Percentiles rank a stretch among this genome's conserved stretches.
Conservation (phyloP, 1,140 invertebrate species). For the Maniola jurtina region DNA sequence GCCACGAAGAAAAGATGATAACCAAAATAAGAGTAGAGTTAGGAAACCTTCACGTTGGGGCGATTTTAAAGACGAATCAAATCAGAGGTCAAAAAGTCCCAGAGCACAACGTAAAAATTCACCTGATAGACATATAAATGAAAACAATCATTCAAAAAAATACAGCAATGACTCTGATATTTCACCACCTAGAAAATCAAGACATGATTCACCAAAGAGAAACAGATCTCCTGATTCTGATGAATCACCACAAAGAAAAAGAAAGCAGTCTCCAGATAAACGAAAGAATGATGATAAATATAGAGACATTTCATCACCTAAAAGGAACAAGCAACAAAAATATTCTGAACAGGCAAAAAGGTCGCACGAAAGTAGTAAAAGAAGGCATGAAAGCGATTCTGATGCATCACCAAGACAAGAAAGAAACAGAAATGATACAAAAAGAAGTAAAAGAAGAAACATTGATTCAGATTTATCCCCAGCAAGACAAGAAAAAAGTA, state of each 20-base stretch:
- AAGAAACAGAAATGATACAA: slow-evolving; percentile 8
- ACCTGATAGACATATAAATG: neutral
- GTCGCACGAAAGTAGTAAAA: neutral
- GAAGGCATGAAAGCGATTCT: slow-evolving; percentile 18
- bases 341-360: slow-evolving; percentile 17
- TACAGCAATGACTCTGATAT: slow-evolving; percentile 12
- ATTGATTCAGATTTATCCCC: slow-evolving; percentile 25
- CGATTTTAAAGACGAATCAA: neutral
- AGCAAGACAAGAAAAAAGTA: slow-evolving; percentile 22
- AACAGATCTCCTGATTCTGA: slow-evolving; percentile 36
- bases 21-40: slow-evolving; percentile 27
- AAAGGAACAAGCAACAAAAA: neutral
- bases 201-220: slow-evolving; percentile 13
- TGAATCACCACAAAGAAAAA: slow-evolving; percentile 54
- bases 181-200: slow-evolving; percentile 23
- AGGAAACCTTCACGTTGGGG: slow-evolving; percentile 19
- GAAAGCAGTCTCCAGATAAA: neutral
- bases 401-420: slow-evolving; percentile 27
- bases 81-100: slow-evolving; percentile 7
- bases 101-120: slow-evolving; percentile 1
- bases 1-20: slow-evolving; percentile 25
- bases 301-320: neutral
- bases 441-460: slow-evolving; percentile 10
- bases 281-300: neutral
- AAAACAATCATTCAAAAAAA: neutral